phyloP scores from a whole-genome alignment of 1,140 invertebrate species.

The Gryon sp. region DNA sequence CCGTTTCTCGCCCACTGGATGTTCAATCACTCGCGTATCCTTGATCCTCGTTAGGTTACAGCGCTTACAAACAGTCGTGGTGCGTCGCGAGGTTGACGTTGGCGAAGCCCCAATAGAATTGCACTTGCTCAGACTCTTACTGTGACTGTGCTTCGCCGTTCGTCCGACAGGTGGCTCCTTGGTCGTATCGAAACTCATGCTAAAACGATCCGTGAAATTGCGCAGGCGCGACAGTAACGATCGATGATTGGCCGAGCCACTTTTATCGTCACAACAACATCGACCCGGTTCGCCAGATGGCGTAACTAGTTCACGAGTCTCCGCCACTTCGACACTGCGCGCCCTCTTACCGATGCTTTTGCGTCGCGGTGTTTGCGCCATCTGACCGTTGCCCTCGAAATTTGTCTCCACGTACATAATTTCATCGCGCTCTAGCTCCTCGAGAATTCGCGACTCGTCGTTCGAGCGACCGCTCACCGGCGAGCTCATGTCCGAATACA shows the following conservation, averaged over 20 bases:
- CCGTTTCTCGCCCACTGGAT: constrained; percentile 65
- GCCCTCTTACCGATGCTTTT: constrained; percentile 41
- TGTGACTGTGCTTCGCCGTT: constrained; percentile 61
- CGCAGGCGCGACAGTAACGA: constrained; percentile 73
- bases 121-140: constrained; percentile 69
- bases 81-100: constrained; percentile 24
- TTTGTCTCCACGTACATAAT: constrained; percentile 48
- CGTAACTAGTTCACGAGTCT: too few relatives aligned
- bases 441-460: constrained; percentile 71
- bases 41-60: constrained; percentile 71
- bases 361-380: constrained; percentile 1
- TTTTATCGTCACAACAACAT: constrained; percentile 73
- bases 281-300: constrained; percentile 11
- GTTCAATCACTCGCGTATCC: constrained; percentile 50
- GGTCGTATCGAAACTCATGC: constrained; percentile 75
- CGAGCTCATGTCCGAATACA: constrained; percentile 73
- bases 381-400: constrained; percentile 37
- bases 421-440: constrained; percentile 71
- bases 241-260: constrained; percentile 64
- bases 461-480: constrained; percentile 71
- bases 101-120: constrained; percentile 67
- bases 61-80: constrained; percentile 71
- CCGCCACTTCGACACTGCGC: constrained; percentile 17
- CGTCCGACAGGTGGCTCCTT: constrained; percentile 69
- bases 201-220: constrained; percentile 74